Evolutionary conservation across 2,888 invertebrate genomes (phyloP), one percentile per base, ranked within the genome.

Genomic region (Syritta pipiens): DNA sequence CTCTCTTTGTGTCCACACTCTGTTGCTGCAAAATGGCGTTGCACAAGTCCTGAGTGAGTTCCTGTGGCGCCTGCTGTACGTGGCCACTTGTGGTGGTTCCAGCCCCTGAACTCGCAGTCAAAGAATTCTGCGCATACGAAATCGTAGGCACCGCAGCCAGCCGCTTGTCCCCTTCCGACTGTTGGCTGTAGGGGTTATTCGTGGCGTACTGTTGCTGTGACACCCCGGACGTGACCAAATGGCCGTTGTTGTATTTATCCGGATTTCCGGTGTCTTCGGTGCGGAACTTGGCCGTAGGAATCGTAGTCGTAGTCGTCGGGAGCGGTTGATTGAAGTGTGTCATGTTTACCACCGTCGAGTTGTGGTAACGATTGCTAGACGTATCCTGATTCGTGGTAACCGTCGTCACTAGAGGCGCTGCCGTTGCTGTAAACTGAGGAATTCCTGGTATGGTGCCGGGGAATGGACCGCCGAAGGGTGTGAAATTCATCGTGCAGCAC

Each of bases 391-490:
- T 68, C 5, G 83, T 90, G 84, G 86, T 91, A 89, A 88, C 91
- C 89, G 74, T 91, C 89, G 87, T 93, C 91, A 90, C 95, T 93
- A 88, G 71, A 9, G 87, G 85, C 44, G 88, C 85, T 46, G 86
- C 82, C 49, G 86, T 84, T 26, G 88, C 84, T 81, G 95, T 93
- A 88, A 95, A 95, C 89, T 96, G 95, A 88, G 95, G 95, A 86
- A 96, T 94, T 71, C 93, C 92, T 82, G 95, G 94, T 83, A 95
- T 92, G 83, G 93, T 91, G 83, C 93, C 92, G 84, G 94, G 93
- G 87, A 94, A 94, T 89, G 93, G 95, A 84, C 94, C 93, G 42
- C 79, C 79, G 88, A 95, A 96, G 83, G 95, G 95, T 85, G 95
- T 92, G 90, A 96, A 96, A 91, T 96, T 96, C 96, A 96, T 96